These are phyloP conservation scores for Oscheius onirici DNA, from an alignment of 2,888 invertebrate genomes.

Conservation along the genomic window DNA sequence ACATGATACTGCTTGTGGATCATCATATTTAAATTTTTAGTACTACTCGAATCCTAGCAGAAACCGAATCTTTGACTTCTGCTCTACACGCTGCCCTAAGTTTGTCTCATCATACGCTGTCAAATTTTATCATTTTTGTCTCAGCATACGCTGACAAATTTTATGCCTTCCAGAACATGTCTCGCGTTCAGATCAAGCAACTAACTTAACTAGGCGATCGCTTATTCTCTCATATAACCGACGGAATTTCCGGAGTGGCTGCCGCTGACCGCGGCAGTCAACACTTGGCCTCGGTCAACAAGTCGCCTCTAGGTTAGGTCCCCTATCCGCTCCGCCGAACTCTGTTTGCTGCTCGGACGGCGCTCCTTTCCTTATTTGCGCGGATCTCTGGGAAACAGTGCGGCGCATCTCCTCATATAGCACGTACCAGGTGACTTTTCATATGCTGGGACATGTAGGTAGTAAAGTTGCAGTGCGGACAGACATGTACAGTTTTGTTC, in stretches of 20 bases:
- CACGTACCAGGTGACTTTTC: conserved; percentile 69
- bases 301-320: conserved; percentile 22
- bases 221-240: conserved; percentile 8
- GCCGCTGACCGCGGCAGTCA: conserved; percentile 33
- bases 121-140: not conserved
- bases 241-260: conserved; percentile 33
- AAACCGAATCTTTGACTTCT: no score
- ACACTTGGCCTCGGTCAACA: conserved; percentile 33
- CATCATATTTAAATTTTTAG: no score
- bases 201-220: no score
- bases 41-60: no score
- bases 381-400: conserved; percentile 31
- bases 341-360: conserved; percentile 27
- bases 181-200: no score
- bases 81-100: no score
- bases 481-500: conserved; percentile 58
- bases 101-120: no score
- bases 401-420: conserved; percentile 1
- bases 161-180: no score
- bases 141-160: no score
- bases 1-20: no score
- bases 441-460: conserved; percentile 71
- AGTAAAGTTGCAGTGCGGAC: conserved; percentile 71
- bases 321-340: conserved; percentile 12
- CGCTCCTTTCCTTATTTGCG: conserved; percentile 33